phyloP scores from a whole-genome alignment of 2,888 invertebrate genomes.

The Priocnemis perturbator region DNA sequence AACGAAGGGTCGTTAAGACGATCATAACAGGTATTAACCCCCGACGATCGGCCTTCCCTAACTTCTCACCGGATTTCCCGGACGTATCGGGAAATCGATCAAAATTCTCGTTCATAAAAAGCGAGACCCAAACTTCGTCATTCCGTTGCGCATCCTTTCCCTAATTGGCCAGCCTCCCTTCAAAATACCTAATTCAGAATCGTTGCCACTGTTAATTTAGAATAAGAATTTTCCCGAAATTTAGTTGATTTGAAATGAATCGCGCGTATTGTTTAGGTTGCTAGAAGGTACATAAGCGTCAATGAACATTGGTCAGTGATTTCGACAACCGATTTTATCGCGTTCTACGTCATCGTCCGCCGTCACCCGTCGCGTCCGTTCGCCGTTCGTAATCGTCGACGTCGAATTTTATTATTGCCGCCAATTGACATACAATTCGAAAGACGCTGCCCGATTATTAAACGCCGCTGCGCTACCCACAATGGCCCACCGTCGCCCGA shows the following conservation, averaged over 20 bases:
- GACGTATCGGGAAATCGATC: background rate
- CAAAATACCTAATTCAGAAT: no score
- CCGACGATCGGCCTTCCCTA: background rate
- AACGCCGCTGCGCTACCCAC: slow-evolving; percentile 50
- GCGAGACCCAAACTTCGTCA: background rate
- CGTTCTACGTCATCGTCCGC: slow-evolving; percentile 23
- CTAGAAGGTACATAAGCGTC: no score
- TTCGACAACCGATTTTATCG: no score
- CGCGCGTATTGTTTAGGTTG: no score
- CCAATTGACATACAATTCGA: slow-evolving; percentile 65
- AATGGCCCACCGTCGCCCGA: slow-evolving; percentile 54
- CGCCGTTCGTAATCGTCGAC: slow-evolving; percentile 17
- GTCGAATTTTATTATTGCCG: slow-evolving; percentile 53
- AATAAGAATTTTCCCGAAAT: no score
- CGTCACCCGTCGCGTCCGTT: no score
- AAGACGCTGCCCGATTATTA: slow-evolving; percentile 59
- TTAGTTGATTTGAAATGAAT: no score
- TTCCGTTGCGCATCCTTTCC: background rate
- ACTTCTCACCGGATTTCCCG: slow-evolving; percentile 16
- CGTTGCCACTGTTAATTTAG: no score
- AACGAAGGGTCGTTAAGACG: slow-evolving; percentile 6
- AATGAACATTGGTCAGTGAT: no score
- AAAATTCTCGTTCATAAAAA: no score
- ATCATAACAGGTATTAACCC: slow-evolving; percentile 4
- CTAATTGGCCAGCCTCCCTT: no score